phyloP scores from a whole-genome alignment of 2,113 vertebrate species.

The Brienomyrus brachyistius region DNA sequence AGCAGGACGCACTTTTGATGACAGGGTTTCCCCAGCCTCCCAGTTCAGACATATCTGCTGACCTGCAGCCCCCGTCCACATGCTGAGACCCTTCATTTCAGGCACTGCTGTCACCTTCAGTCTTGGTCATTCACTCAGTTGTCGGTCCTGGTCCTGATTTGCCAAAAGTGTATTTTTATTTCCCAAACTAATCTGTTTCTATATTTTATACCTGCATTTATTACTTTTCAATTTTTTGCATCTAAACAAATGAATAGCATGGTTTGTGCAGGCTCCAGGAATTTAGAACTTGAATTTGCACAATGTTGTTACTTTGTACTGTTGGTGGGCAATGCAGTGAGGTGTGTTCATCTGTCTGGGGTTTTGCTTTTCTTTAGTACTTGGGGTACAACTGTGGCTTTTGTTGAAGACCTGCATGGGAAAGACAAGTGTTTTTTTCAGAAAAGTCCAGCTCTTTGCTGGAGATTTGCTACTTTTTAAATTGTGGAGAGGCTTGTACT shows the following conservation, averaged over 20 bases:
- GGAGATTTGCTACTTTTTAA: not conserved
- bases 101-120: not conserved
- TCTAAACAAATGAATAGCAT: not conserved
- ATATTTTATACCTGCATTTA: constrained; percentile 8
- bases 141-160: not conserved
- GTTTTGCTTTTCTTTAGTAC: not conserved
- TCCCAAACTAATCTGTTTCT: not conserved
- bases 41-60: not conserved
- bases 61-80: not conserved
- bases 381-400: not conserved
- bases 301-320: not conserved
- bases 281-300: not conserved
- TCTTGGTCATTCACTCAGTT: not conserved
- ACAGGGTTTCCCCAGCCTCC: not conserved
- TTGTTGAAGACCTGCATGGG: not conserved
- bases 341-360: not conserved
- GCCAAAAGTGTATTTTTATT: constrained; percentile 1
- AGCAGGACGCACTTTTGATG: not conserved
- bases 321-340: constrained; percentile 1
- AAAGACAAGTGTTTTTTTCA: not conserved
- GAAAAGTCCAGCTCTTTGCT: not conserved
- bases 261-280: not conserved
- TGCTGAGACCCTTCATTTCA: not conserved
- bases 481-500: not conserved
- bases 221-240: not conserved